Conservation (phyloP, 2,113 vertebrate species). For the Colistium nudipinnis region DNA sequence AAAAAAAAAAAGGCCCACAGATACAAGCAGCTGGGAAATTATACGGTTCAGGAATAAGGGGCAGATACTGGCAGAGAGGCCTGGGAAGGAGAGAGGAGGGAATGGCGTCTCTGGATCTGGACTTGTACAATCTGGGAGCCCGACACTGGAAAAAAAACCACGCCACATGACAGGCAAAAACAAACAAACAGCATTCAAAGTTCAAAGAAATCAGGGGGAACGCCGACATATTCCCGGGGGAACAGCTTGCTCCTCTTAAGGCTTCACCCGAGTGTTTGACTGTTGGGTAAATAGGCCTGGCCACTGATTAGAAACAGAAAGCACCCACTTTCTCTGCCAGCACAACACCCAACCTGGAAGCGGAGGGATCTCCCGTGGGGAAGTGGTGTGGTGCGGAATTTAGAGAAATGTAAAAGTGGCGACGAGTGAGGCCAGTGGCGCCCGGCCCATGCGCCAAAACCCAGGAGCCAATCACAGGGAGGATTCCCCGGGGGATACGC, state of each 20-base stretch:
- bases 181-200: conserved; percentile 60
- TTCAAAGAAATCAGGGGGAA: conserved; percentile 10
- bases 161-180: conserved; percentile 52
- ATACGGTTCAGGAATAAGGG: conserved; percentile 75
- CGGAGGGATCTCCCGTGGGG: not conserved
- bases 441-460: not conserved
- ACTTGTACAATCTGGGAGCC: conserved; percentile 26
- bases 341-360: not conserved
- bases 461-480: not conserved
- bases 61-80: conserved; percentile 52
- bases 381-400: not conserved
- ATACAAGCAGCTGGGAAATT: conserved; percentile 75
- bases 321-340: conserved; percentile 14
- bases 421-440: conserved; percentile 17
- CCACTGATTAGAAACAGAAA: conserved; percentile 53
- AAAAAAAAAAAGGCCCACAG: conserved; percentile 59
- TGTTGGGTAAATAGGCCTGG: conserved; percentile 49
- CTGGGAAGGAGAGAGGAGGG: conserved; percentile 17
- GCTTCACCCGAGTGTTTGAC: conserved; percentile 45
- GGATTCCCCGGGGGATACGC: not conserved
- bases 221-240: conserved; percentile 36
- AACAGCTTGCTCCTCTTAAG: conserved; percentile 43
- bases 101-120: conserved; percentile 4
- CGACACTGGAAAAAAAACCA: conserved; percentile 60
- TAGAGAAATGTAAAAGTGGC: conserved; percentile 9